phyloP scores from a whole-genome alignment of 2,113 vertebrate genomes.

The Pteropus alecto region DNA sequence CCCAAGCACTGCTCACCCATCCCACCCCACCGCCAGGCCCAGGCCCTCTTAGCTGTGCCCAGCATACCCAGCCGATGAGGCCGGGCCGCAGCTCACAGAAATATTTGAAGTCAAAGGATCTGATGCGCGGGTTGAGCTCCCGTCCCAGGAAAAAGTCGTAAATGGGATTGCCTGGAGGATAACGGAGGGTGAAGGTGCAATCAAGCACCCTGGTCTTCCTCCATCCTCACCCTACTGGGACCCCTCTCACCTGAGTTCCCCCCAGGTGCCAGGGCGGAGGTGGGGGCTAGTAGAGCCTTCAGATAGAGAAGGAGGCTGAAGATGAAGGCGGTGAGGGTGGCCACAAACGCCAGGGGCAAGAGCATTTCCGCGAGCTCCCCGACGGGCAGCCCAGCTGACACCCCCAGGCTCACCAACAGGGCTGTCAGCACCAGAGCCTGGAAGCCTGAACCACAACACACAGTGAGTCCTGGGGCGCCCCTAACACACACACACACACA shows the following conservation, averaged over 20 bases:
- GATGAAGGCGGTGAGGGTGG: conserved; percentile 81
- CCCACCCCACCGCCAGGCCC: neutral
- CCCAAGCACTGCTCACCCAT: neutral
- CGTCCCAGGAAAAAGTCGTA: conserved; percentile 95
- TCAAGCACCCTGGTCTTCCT: neutral
- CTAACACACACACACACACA: neutral
- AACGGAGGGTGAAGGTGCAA: neutral
- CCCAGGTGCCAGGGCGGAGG: conserved; percentile 85
- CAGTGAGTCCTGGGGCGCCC: neutral
- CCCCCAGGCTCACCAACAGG: conserved; percentile 78
- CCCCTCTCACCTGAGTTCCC: conserved; percentile 90
- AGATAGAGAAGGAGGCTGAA: conserved; percentile 89
- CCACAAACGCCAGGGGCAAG: conserved; percentile 85
- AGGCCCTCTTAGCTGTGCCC: neutral
- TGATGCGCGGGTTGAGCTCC: conserved; percentile 91
- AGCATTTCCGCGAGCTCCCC: conserved; percentile 86
- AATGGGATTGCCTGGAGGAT: conserved; percentile 85
- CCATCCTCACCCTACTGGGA: neutral
- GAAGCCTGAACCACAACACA: conserved; percentile 81
- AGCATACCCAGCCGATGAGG: conserved; percentile 93
- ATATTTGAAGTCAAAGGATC: conserved; percentile 92
- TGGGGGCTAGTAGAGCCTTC: conserved; percentile 84
- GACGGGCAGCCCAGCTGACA: conserved; percentile 82
- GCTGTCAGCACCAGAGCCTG: conserved; percentile 84
- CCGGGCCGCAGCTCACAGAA: conserved; percentile 94